Evolutionary conservation across 2,113 vertebrate genomes (phyloP).

Genomic region (Microtus ochrogaster): DNA sequence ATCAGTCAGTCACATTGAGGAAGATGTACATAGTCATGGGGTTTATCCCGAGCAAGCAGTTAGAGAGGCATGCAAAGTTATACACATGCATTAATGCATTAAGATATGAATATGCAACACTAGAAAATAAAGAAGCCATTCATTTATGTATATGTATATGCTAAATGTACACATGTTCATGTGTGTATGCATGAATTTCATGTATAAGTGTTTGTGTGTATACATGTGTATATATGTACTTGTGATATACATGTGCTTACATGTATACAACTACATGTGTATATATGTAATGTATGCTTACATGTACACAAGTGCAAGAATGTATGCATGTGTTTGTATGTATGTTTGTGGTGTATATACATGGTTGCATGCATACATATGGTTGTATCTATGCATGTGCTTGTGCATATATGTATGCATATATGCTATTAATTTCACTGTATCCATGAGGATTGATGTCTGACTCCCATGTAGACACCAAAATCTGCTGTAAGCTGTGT

Average conservation of each 20-base stretch:
- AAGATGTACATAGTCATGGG: neutral
- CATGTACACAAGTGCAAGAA: neutral
- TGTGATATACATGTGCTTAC: no score
- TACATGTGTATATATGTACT: neutral
- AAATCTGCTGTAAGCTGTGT: neutral
- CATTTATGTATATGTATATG: neutral
- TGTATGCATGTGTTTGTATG: neutral
- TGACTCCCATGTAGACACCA: neutral
- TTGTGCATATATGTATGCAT: neutral
- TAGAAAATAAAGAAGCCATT: neutral
- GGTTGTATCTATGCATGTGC: neutral
- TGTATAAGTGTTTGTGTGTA: no score
- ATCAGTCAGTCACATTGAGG: neutral
- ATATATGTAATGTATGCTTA: neutral
- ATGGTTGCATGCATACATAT: neutral
- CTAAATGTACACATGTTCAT: neutral
- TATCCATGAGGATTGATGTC: neutral
- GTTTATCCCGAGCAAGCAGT: neutral
- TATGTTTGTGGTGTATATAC: neutral
- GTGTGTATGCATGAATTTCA: no score
- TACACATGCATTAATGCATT: neutral
- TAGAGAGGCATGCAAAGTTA: neutral
- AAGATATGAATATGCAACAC: neutral
- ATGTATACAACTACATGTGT: no score
- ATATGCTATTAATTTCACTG: neutral